These are phyloP conservation scores for Melanotaenia parkinsoni DNA, from an alignment of 2,797 vertebrate species.

Conservation along the genomic window DNA sequence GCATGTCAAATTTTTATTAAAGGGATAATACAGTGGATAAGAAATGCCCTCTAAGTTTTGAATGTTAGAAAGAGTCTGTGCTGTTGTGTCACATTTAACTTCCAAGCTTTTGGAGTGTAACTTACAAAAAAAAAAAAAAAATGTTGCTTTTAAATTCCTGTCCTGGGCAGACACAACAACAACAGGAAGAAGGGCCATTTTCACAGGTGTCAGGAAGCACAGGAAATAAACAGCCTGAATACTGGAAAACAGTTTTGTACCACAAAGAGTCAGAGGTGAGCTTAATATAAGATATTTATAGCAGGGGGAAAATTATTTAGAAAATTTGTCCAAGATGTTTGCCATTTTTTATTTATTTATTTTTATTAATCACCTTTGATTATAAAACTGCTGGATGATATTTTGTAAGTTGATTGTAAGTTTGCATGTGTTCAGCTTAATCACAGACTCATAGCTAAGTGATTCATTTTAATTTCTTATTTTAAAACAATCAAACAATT, in stretches of 20 bases:
- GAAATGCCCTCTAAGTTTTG: constrained; percentile 42
- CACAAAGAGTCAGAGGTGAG: constrained; percentile 78
- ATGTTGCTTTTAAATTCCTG: constrained; percentile 86
- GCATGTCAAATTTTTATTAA: constrained; percentile 14
- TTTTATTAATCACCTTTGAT: background rate
- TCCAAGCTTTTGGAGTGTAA: constrained; percentile 80
- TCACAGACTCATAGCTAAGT: background rate
- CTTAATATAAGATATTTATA: constrained; percentile 78
- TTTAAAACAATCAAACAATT: background rate
- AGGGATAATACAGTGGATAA: constrained; percentile 32
- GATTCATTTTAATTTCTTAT: background rate
- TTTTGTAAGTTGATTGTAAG: background rate
- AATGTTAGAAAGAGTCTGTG: constrained; percentile 17
- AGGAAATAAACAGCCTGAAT: constrained; percentile 87
- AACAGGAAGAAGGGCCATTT: constrained; percentile 95
- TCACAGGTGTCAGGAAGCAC: constrained; percentile 97
- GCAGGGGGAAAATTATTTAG: constrained; percentile 56
- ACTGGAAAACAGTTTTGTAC: constrained; percentile 81
- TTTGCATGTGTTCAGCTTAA: background rate
- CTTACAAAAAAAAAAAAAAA: constrained; percentile 63
- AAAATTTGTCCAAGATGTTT: constrained; percentile 7
- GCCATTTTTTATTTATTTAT: background rate
- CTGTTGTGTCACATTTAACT: constrained; percentile 72
- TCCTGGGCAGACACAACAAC: constrained; percentile 94
- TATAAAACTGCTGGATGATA: background rate